Conservation (phyloP, 2,113 vertebrate genomes). For the Recurvirostra avosetta region DNA sequence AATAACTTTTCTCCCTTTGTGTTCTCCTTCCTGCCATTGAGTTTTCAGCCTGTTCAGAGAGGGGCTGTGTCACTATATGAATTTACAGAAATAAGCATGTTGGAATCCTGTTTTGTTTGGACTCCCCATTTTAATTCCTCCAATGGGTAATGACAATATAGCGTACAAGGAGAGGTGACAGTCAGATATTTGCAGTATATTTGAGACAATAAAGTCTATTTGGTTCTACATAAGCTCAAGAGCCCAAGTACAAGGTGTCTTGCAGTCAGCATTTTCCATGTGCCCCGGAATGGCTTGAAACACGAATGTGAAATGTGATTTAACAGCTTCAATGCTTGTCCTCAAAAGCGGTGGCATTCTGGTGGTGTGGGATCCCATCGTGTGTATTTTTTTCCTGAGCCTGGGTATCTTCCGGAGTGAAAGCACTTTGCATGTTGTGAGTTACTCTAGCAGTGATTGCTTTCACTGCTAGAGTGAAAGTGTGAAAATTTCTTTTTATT, state of each 20-base stretch:
- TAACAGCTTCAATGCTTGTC: neutral
- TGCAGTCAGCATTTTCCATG: neutral
- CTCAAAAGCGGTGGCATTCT: neutral
- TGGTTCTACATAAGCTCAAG: neutral
- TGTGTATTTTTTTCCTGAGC: neutral
- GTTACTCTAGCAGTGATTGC: constrained; percentile 31
- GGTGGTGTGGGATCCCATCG: neutral
- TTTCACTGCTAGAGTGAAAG: constrained; percentile 47
- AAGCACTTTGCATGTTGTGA: constrained; percentile 33
- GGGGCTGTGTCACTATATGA: neutral
- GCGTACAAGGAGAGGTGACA: neutral
- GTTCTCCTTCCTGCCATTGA: neutral
- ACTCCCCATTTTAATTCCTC: neutral
- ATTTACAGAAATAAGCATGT: neutral
- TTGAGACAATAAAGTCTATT: neutral
- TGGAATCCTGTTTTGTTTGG: neutral
- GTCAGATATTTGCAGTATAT: neutral
- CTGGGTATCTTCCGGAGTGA: neutral
- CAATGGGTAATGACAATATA: neutral
- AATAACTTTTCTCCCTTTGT: neutral
- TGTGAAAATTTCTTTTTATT: constrained; percentile 56
- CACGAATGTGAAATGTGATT: neutral
- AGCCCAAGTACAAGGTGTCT: neutral
- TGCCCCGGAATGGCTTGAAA: neutral
- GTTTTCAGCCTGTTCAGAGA: neutral